A percentile compares a stretch with the other conserved stretches of the same genome.
phyloP scores from a whole-genome alignment of 1,140 invertebrate genomes.

The Telenomus remus region DNA sequence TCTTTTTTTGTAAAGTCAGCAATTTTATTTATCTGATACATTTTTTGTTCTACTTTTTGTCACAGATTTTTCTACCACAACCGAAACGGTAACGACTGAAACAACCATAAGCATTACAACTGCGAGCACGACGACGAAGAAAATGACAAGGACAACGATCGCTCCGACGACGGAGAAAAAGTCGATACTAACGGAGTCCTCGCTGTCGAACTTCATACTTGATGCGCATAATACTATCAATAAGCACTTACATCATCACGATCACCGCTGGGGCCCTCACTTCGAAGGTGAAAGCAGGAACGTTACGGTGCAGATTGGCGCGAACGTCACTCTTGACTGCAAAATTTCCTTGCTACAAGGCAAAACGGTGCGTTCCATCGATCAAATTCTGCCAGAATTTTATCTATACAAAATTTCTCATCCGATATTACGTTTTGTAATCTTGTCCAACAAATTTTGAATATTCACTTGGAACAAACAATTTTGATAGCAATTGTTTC shows the following conservation, averaged over 20 bases:
- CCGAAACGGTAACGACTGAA: constrained; percentile 45
- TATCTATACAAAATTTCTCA: no score
- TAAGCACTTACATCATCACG: constrained; percentile 81
- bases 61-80: constrained; percentile 41
- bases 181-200: constrained; percentile 77
- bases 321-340: constrained; percentile 87
- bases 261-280: constrained; percentile 81
- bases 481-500: no score
- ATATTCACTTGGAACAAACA: no score
- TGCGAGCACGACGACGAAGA: constrained; percentile 51
- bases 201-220: constrained; percentile 84
- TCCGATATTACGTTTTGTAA: no score
- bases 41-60: constrained; percentile 11
- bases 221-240: constrained; percentile 81
- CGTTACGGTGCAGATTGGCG: constrained; percentile 87
- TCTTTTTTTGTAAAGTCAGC: neutral
- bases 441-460: no score
- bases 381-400: no score
- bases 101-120: no score
- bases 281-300: constrained; percentile 83
- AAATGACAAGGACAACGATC: constrained; percentile 28
- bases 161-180: constrained; percentile 59
- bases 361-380: constrained; percentile 83
- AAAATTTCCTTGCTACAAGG: constrained; percentile 88
- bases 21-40: constrained; percentile 5